A percentile compares a stretch with the other conserved stretches of the same genome.
Conservation (phyloP, 2,113 vertebrate genomes). For the Erythrolamprus reginae region DNA sequence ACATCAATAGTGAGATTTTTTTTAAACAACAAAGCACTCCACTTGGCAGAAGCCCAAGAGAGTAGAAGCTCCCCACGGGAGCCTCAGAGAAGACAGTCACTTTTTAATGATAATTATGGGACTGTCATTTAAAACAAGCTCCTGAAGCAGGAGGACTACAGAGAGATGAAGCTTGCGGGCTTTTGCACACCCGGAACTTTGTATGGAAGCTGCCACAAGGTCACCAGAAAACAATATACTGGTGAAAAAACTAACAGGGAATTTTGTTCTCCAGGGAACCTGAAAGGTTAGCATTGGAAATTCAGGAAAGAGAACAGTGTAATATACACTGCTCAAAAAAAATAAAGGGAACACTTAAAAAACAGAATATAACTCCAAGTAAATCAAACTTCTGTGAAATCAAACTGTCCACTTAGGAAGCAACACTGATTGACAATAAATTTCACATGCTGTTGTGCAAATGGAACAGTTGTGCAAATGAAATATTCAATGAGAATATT, state of each 20-base stretch:
- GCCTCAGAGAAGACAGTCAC: not conserved
- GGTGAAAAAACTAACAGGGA: not conserved
- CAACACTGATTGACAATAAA: too few species aligned
- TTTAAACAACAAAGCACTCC: conserved; percentile 14
- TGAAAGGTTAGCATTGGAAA: not conserved
- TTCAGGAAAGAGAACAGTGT: not conserved
- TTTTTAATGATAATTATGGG: conserved; percentile 8
- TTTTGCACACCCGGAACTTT: not conserved
- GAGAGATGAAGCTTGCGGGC: not conserved
- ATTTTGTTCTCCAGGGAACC: not conserved
- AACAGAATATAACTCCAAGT: too few species aligned
- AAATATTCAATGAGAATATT: too few species aligned
- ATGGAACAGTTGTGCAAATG: too few species aligned
- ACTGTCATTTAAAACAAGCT: not conserved
- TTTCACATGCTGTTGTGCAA: too few species aligned
- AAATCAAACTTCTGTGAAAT: too few species aligned
- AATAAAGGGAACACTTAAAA: too few species aligned
- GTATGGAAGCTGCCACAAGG: not conserved
- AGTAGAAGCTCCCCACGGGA: not conserved
- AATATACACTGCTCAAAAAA: too few species aligned
- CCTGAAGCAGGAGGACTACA: not conserved
- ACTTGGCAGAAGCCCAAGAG: conserved; percentile 2
- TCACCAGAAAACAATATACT: not conserved
- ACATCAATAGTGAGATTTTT: not conserved
- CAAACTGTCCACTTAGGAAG: too few species aligned